phyloP scores from a whole-genome alignment of 2,113 vertebrate genomes.

The Gallinago media region DNA sequence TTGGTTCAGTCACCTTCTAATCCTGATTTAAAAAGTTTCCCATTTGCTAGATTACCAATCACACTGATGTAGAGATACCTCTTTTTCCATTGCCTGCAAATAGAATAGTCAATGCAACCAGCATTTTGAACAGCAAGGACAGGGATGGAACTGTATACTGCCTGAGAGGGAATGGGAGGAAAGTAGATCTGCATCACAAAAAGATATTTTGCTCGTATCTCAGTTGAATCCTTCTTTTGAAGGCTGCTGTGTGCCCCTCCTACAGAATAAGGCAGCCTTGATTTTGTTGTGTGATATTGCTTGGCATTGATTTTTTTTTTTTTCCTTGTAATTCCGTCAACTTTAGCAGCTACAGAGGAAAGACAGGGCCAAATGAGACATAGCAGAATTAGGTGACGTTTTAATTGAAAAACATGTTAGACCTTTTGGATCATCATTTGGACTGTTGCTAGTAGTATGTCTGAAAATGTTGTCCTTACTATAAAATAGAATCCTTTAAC shows the following conservation, averaged over 20 bases:
- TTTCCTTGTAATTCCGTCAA: background rate
- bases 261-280: background rate
- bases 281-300: background rate
- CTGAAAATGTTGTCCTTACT: background rate
- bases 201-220: background rate
- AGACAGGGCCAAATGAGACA: background rate
- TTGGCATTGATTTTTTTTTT: background rate
- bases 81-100: background rate
- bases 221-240: background rate
- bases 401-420: background rate
- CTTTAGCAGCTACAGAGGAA: background rate
- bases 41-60: background rate
- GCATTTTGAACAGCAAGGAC: background rate
- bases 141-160: background rate
- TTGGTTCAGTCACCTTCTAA: background rate
- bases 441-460: background rate
- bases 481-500: background rate
- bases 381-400: background rate
- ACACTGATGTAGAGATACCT: background rate
- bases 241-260: background rate
- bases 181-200: background rate
- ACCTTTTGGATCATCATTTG: background rate
- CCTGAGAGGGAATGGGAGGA: background rate
- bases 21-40: background rate
- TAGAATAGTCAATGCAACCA: background rate